Evolutionary conservation across 1,140 invertebrate genomes (phyloP), one percentile per base, ranked within the genome.

Genomic region (Eufriesea mexicana): DNA sequence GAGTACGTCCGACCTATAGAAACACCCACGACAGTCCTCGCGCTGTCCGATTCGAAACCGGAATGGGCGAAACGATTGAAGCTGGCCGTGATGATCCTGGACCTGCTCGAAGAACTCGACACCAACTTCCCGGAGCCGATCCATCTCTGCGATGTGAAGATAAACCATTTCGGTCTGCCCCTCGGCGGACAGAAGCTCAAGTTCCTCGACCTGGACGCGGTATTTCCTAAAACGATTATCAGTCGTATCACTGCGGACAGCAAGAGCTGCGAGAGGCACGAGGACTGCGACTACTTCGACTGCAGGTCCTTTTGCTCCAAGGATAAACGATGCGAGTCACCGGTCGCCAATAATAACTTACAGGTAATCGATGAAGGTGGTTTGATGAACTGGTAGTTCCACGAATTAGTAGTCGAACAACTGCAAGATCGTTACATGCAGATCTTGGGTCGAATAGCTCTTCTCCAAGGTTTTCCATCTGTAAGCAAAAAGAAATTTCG

Each of bases 221-320:
- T 95, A 2, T 95, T 95, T 84, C 94, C 95, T 6, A 92, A 91
- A 81, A 92, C 93, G 7, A 88, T 95, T 9, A 91, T 95, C 35
- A 92, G 93, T 82, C 90, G 89, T 47, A 89, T 95, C 7, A 94
- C 94, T 4, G 92, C 90, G 55, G 91, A 95, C 79, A 92, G 93
- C 25, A 91, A 90, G 20, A 82, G 88, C 1, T 96, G 96, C 90
- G 91, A 93, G 23, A 92, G 88, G 18, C 94, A 96, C 87, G 91
- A 95, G 68, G 96, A 97, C 81, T 96, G 96, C 91, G 95, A 96
- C 89, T 96, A 95, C 88, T 95, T 96, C 86, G 96, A 96, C 86
- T 97, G 96, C 87, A 91, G 95, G 61, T 96, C 96, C 0, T 88
- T 93, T 51, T 97, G 96, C 86, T 87, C 91, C 7, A 83, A 91